Evolutionary conservation across 2,113 vertebrate species (phyloP).

Genomic region (Carlito syrichta): DNA sequence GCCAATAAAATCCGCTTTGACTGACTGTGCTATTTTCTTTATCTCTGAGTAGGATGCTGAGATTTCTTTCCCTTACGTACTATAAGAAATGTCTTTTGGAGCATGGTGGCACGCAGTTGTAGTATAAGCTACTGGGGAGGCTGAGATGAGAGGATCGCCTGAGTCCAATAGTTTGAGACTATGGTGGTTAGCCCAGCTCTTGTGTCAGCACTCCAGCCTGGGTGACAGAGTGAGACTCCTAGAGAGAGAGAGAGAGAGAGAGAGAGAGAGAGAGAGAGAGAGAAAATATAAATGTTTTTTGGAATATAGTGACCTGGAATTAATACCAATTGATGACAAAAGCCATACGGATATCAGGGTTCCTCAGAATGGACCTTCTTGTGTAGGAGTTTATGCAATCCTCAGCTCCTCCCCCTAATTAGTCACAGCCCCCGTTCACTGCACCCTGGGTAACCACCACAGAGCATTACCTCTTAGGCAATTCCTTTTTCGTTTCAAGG

Average conservation of each 20-base stretch:
- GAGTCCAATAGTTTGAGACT: too few species aligned
- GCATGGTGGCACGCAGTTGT: too few species aligned
- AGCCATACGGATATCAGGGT: neutral
- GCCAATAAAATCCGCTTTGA: neutral
- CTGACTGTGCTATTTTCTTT: neutral
- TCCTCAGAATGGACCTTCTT: neutral
- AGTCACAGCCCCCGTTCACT: neutral
- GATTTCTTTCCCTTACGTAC: neutral
- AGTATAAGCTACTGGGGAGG: too few species aligned
- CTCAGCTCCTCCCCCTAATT: neutral
- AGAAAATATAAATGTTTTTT: neutral
- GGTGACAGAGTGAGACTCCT: too few species aligned
- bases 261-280: too few species aligned
- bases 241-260: too few species aligned
- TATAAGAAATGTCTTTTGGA: neutral
- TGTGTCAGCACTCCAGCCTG: too few species aligned
- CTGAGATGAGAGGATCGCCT: too few species aligned
- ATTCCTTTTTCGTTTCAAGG: constrained; percentile 18
- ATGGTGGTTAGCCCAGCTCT: too few species aligned
- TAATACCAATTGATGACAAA: neutral
- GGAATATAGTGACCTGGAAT: neutral
- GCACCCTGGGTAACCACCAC: neutral
- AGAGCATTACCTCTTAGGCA: neutral
- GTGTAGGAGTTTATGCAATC: neutral
- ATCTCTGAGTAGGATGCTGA: neutral